These are phyloP conservation scores for Crotalus horridus DNA, from an alignment of 2,113 vertebrate species.

Conservation along the genomic window DNA sequence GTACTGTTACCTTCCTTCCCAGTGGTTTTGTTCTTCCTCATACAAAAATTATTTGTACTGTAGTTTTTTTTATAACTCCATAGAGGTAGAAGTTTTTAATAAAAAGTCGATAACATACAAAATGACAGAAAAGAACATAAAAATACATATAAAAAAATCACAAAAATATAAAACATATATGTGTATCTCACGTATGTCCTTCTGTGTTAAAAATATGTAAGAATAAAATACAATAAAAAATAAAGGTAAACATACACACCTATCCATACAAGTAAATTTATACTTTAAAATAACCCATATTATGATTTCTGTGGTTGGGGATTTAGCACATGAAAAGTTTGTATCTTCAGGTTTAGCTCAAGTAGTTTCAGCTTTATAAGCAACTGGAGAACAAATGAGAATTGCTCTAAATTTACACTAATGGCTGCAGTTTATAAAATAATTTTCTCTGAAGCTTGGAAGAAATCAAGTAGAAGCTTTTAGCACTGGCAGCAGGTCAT, in stretches of 20 bases:
- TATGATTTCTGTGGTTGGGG: not conserved
- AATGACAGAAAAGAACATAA: not conserved
- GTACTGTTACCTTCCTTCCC: not conserved
- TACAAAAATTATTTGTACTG: not conserved
- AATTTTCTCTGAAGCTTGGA: not conserved
- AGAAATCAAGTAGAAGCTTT: not conserved
- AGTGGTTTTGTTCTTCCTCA: not conserved
- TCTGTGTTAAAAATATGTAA: not conserved
- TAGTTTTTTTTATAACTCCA: not conserved
- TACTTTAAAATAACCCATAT: not conserved
- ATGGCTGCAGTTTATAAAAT: not conserved
- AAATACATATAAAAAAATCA: not conserved
- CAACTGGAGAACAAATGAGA: not conserved
- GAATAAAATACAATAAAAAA: not conserved
- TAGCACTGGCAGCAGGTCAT: not conserved
- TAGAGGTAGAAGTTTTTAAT: not conserved
- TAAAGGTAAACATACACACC: not conserved
- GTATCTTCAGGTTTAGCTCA: not conserved
- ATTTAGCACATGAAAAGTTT: not conserved
- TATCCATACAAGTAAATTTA: not conserved
- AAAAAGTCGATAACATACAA: not conserved
- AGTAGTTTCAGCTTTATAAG: not conserved
- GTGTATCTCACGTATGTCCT: not conserved
- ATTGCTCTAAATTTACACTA: not conserved
- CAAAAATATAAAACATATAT: not conserved